These are phyloP conservation scores for Listronotus oregonensis DNA, from an alignment of 1,140 invertebrate species.

Conservation along the genomic window DNA sequence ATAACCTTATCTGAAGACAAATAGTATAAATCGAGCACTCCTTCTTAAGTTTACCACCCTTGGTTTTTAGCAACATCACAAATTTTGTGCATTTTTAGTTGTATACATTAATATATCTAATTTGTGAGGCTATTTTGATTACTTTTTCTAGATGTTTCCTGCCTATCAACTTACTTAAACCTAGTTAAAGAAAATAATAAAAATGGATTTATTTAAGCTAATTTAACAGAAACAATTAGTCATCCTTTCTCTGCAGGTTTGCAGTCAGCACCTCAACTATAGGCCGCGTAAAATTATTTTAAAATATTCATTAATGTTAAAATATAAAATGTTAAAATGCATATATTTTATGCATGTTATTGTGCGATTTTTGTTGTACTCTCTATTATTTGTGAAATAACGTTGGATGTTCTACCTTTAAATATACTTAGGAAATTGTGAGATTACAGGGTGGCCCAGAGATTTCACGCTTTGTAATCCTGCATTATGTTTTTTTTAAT, in stretches of 20 bases:
- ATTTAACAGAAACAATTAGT: not conserved
- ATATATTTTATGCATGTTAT: constrained; percentile 22
- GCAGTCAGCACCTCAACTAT: not conserved
- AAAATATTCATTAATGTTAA: not conserved
- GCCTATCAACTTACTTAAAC: no score
- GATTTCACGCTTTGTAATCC: not conserved
- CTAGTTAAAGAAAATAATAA: no score
- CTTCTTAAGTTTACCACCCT: no score
- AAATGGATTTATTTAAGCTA: not conserved
- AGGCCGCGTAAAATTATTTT: constrained; percentile 2
- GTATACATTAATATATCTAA: no score
- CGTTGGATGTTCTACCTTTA: constrained; percentile 1
- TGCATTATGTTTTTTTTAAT: no score
- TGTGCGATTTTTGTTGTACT: constrained; percentile 6
- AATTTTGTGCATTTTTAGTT: no score
- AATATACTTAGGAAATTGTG: not conserved
- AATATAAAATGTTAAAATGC: not conserved
- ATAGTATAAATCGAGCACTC: no score
- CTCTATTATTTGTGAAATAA: constrained; percentile 7
- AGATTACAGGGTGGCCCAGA: not conserved
- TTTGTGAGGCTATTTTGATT: no score
- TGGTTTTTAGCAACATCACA: no score
- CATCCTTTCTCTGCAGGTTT: not conserved
- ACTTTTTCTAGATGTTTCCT: no score
- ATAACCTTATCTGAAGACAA: no score